A percentile compares a stretch with the other conserved stretches of the same genome.
These are phyloP conservation scores for Smutsia gigantea DNA, from an alignment of 2,797 vertebrate species.

Conservation along the genomic window DNA sequence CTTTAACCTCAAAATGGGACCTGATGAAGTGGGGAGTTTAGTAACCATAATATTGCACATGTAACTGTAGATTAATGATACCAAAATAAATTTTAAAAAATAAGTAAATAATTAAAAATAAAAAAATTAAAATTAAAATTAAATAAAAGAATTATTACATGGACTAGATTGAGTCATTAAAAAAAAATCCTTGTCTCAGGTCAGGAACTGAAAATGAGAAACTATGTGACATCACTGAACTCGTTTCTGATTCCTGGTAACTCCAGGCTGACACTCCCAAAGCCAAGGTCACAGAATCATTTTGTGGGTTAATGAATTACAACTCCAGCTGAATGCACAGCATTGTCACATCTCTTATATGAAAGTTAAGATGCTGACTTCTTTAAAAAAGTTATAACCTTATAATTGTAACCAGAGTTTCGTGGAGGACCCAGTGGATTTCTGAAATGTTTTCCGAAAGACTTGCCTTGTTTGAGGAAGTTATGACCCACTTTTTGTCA, in stretches of 20 bases:
- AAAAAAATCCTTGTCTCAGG: neutral
- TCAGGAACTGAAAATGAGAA: neutral
- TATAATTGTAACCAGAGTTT: constrained; percentile 54
- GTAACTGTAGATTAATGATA: too few relatives aligned
- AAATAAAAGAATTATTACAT: too few relatives aligned
- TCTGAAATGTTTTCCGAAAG: constrained; percentile 45
- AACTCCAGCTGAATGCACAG: constrained; percentile 48
- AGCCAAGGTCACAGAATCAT: constrained; percentile 17
- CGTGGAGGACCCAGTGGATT: neutral
- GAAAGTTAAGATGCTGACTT: constrained; percentile 42
- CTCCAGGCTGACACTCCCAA: neutral
- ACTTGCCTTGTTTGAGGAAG: constrained; percentile 18
- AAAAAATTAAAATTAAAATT: too few relatives aligned
- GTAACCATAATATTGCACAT: too few relatives aligned
- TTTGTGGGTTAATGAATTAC: constrained; percentile 64
- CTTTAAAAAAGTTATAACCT: neutral
- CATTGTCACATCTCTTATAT: constrained; percentile 36
- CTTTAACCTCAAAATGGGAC: neutral
- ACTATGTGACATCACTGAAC: neutral
- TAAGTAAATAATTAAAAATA: too few relatives aligned
- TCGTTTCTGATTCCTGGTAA: constrained; percentile 15
- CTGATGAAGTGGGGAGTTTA: too few relatives aligned
- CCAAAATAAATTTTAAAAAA: too few relatives aligned
- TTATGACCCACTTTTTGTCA: constrained; percentile 33
- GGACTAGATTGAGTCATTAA: too few relatives aligned